Conservation (phyloP, 2,113 vertebrate genomes). For the Hoplias malabaricus region DNA sequence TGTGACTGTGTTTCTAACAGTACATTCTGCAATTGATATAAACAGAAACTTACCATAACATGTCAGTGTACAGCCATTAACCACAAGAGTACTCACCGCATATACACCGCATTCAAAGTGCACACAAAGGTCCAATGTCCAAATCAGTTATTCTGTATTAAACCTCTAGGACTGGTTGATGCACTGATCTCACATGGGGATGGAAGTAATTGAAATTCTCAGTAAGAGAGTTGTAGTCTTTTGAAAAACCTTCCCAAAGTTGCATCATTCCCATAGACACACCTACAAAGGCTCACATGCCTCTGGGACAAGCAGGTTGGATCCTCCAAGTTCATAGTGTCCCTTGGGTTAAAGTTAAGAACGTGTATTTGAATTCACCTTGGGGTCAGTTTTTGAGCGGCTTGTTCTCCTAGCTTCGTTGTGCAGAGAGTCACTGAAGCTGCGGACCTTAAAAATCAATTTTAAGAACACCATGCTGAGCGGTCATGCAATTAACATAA, state of each 20-base stretch:
- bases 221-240: conserved; percentile 4
- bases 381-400: conserved; percentile 13
- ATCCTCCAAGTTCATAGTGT: background rate
- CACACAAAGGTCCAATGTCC: too few relatives aligned
- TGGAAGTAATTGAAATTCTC: background rate
- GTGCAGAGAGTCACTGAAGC: conserved; percentile 29
- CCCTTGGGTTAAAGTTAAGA: conserved; percentile 9
- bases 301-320: background rate
- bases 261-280: background rate
- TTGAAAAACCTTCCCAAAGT: background rate
- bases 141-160: background rate
- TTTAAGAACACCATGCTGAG: conserved; percentile 41
- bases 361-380: conserved; percentile 13
- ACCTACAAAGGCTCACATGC: background rate
- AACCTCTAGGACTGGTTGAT: background rate
- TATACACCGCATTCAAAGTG: too few relatives aligned
- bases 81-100: too few relatives aligned
- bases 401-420: background rate
- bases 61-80: too few relatives aligned
- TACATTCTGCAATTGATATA: too few relatives aligned
- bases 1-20: too few relatives aligned
- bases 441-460: conserved; percentile 33
- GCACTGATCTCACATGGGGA: background rate
- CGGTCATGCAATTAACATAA: conserved; percentile 47
- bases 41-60: too few relatives aligned